Conservation (phyloP, 2,888 invertebrate genomes). For the Archips crataeganus region DNA sequence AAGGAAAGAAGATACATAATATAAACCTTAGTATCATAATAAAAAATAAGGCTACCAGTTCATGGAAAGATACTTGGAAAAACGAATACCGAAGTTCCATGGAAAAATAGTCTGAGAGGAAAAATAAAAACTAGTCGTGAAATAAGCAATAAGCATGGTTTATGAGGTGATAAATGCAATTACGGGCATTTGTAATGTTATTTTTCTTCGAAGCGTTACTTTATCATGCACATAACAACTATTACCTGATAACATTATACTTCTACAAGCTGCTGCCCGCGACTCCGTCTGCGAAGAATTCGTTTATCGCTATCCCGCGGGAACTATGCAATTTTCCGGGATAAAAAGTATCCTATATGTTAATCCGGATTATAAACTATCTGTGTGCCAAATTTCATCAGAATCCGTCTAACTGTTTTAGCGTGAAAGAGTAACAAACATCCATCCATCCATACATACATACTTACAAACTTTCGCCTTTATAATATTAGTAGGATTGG, state of each 20-base stretch:
- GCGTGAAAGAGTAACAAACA: too few relatives aligned
- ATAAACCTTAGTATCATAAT: background rate
- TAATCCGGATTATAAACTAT: too few relatives aligned
- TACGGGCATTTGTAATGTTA: background rate
- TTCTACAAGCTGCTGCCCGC: too few relatives aligned
- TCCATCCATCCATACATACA: too few relatives aligned
- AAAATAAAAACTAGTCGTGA: slow-evolving; percentile 25
- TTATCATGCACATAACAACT: slow-evolving; percentile 5
- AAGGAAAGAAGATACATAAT: background rate
- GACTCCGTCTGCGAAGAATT: too few relatives aligned
- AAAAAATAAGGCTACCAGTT: background rate
- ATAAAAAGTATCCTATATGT: too few relatives aligned
- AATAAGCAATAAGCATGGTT: slow-evolving; percentile 30
- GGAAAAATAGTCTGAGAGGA: slow-evolving; percentile 23
- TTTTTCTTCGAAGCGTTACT: slow-evolving; percentile 23
- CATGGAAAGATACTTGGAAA: slow-evolving; percentile 34
- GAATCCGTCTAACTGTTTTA: too few relatives aligned
- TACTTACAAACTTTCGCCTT: too few relatives aligned
- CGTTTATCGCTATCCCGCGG: too few relatives aligned
- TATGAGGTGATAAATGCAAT: slow-evolving; percentile 19
- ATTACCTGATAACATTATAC: slow-evolving; percentile 1
- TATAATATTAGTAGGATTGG: too few relatives aligned
- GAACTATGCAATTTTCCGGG: too few relatives aligned
- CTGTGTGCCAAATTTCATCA: too few relatives aligned
- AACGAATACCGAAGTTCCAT: slow-evolving; percentile 6